These are phyloP conservation scores for Coregonus ussuriensis DNA, from an alignment of 2,797 vertebrate genomes.

Conservation along the genomic window DNA sequence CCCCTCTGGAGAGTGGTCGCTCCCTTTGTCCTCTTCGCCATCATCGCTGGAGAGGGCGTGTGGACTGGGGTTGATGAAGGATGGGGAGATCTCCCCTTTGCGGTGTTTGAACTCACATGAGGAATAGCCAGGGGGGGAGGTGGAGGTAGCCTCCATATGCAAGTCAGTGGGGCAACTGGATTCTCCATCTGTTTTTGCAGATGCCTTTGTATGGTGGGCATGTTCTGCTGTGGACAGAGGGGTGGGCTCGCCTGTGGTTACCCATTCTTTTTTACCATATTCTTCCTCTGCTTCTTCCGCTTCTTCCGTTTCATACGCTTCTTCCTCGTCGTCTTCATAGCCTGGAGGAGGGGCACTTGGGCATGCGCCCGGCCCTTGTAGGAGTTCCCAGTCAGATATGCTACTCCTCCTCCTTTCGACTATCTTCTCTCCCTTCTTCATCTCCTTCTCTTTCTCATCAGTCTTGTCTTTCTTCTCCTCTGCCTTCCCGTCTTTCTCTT, in stretches of 20 bases:
- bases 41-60: slow-evolving; percentile 85
- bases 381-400: slow-evolving; percentile 72
- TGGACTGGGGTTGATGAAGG: slow-evolving; percentile 93
- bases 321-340: slow-evolving; percentile 67
- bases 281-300: slow-evolving; percentile 63
- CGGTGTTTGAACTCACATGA: slow-evolving; percentile 81
- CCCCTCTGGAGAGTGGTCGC: slow-evolving; percentile 66
- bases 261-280: slow-evolving; percentile 43
- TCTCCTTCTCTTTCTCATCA: slow-evolving; percentile 41
- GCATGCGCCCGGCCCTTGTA: slow-evolving; percentile 68
- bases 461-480: slow-evolving; percentile 42
- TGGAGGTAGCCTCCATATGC: slow-evolving; percentile 61
- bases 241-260: slow-evolving; percentile 60
- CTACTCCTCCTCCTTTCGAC: slow-evolving; percentile 67
- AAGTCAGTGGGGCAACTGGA: slow-evolving; percentile 66
- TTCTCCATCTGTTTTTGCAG: slow-evolving; percentile 47
- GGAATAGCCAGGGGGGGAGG: slow-evolving; percentile 64
- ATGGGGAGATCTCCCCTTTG: slow-evolving; percentile 90
- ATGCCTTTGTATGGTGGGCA: slow-evolving; percentile 45
- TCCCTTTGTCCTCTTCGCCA: slow-evolving; percentile 78
- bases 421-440: slow-evolving; percentile 45
- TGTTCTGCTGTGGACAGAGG: slow-evolving; percentile 69
- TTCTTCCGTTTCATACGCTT: slow-evolving; percentile 63
- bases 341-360: slow-evolving; percentile 62
- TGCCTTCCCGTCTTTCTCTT: slow-evolving; percentile 40